These are phyloP conservation scores for Colletes latitarsis DNA, from an alignment of 1,140 invertebrate species.

Conservation along the genomic window DNA sequence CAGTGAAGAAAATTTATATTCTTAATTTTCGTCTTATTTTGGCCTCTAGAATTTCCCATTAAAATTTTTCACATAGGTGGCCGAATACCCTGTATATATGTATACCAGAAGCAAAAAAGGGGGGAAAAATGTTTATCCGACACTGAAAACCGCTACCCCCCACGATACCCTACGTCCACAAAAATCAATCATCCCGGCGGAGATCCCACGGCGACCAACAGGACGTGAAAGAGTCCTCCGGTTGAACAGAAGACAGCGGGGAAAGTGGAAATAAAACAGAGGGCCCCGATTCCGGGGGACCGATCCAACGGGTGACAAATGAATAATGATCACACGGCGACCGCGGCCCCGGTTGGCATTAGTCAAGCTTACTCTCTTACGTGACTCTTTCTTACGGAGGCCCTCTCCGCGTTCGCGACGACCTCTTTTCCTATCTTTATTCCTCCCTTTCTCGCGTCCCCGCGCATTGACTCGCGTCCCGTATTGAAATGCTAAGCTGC, in stretches of 20 bases:
- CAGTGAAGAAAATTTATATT: too few relatives aligned
- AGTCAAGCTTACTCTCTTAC: constrained; percentile 73
- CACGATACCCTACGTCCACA: not conserved
- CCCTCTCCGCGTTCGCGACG: constrained; percentile 7
- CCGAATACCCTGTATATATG: too few relatives aligned
- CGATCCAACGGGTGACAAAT: constrained; percentile 71
- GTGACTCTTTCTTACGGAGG: constrained; percentile 41
- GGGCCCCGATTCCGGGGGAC: constrained; percentile 47
- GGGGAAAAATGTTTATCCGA: not conserved
- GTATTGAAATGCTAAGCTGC: constrained; percentile 74
- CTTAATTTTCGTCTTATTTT: too few relatives aligned
- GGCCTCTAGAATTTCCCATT: too few relatives aligned
- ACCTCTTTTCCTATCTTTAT: constrained; percentile 28
- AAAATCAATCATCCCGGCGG: not conserved
- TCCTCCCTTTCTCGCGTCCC: constrained; percentile 30
- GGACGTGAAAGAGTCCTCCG: not conserved
- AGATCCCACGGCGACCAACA: not conserved
- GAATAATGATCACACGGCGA: constrained; percentile 71
- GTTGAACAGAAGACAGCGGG: not conserved
- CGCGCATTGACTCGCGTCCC: constrained; percentile 55
- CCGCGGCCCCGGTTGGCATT: constrained; percentile 65
- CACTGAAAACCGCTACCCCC: not conserved
- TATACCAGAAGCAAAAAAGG: not conserved
- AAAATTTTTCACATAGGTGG: too few relatives aligned
- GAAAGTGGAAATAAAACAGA: not conserved